Evolutionary conservation across 2,888 invertebrate genomes (phyloP), one percentile per base, ranked within the genome.

Genomic region (Dione juno): DNA sequence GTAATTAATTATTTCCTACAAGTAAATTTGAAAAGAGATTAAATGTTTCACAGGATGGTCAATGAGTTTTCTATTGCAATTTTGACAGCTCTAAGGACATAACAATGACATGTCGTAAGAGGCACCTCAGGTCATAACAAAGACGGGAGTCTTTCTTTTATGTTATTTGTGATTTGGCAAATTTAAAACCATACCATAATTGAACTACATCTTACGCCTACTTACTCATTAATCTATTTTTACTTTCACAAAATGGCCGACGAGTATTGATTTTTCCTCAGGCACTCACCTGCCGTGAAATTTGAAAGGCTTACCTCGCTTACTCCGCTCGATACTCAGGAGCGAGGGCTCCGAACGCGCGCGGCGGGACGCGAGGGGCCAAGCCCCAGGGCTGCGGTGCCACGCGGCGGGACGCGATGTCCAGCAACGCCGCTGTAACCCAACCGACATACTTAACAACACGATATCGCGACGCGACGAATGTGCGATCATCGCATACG

Each of bases 291-390:
- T 82, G 78, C 45, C 54, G 77, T 78, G 82, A 81, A 78, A 80
- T 82, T 78, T 78, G 79, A 80, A 85, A 82, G 83, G 83, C 92
- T 92, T 90, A 92, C 92, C 92, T 90, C 83, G 78, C 77, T 74
- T 75, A 78, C 81, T 86, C 81, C 85, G 87, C 79, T 81, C 82
- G 84, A 82, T 80, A 79, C 82, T 79, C 77, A 80, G 88, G 92
- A 92, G 92, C 92, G 77, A 91, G 92, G 92, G 92, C 92, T 92
- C 92, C 88, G 73, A 84, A 88, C 92, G 92, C 92, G 92, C 90
- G 92, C 92, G 92, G 79, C 86, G 85, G 69, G 84, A 79, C 89
- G 80, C 81, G 83, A 84, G 84, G 81, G 80, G 81, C 81, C 76
- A 77, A 78, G 80, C 80, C 81, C 82, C 80, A 63, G 73, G 76